phyloP scores from a whole-genome alignment of 1,140 invertebrate genomes.

The Metaphire vulgaris region DNA sequence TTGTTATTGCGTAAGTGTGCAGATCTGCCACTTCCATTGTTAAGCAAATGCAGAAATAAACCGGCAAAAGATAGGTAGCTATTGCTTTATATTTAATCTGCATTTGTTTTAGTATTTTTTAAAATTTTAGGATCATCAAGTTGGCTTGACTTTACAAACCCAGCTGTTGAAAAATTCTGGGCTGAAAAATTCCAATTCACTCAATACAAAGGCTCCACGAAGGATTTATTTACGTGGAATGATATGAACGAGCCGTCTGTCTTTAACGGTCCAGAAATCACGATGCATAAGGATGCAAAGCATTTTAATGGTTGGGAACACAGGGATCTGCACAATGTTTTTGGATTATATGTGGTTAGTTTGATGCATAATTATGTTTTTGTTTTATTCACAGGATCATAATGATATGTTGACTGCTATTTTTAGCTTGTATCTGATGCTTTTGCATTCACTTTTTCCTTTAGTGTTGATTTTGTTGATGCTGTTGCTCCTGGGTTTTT shows the following conservation, averaged over 20 bases:
- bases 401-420: background rate
- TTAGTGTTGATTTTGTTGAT: background rate
- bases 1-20: too few species aligned
- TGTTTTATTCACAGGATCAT: background rate
- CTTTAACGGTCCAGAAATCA: constrained; percentile 96
- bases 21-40: too few species aligned
- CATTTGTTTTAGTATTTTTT: too few species aligned
- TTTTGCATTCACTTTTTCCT: background rate
- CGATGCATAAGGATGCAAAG: constrained; percentile 70
- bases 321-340: constrained; percentile 92
- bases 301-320: constrained; percentile 80
- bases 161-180: constrained; percentile 77
- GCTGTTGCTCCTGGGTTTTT: too few species aligned
- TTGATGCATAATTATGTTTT: too few species aligned
- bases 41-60: too few species aligned
- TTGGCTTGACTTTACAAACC: constrained; percentile 90
- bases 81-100: too few species aligned
- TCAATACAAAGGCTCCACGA: constrained; percentile 69
- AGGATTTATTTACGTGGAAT: constrained; percentile 91
- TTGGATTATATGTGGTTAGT: constrained; percentile 65
- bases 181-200: constrained; percentile 68
- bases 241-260: constrained; percentile 99
- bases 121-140: constrained; percentile 71
- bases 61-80: too few species aligned
- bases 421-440: background rate